Base-by-base conservation (phyloP, 2,797 vertebrate species). In the Lepilemur septentrionalis region DNA sequence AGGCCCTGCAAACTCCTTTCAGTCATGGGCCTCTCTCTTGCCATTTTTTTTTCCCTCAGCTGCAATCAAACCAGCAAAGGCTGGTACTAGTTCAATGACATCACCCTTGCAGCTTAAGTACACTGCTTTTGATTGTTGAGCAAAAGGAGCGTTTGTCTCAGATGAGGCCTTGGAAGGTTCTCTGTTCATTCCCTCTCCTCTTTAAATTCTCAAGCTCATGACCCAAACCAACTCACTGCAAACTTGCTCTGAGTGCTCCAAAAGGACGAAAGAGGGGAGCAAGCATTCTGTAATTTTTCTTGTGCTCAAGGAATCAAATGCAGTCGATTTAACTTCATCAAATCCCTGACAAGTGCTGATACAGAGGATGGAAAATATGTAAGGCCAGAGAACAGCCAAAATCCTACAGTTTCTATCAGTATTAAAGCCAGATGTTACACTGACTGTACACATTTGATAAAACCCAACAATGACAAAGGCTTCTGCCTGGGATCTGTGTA, bases 401-500 rank as follows among this genome's bases (percentile, higher is more conserved):
- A 98, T 93, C 96, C 98, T 98, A 97, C 97, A 97, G 98, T 96
- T 98, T 98, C 96, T 52, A 83, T 97, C 94, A 98, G 98, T 98
- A 98, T 99, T 99, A 98, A 99, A 99, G 98, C 98, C 99, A 99
- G 98, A 99, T 99, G 98, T 99, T 99, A 98, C 98, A 92, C 98
- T 98, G 98, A 98, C 98, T 98, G 98, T 98, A 99, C 98, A 99
- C 98, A 99, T 99, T 98, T 99, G 98, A 99, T 99, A 99, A 99
- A 98, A 99, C 98, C 92, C 98, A 98, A 97, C 97, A 98, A 98
- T 98, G 98, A 98, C 99, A 99, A 98, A 91, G 88, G 98, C 98
- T 98, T 98, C 98, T 99, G 98, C 98, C 97, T 98, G 96, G 97
- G 97, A 98, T 98, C 98, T 97, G 98, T 98, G 99, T 98, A 98